Percentiles rank a stretch among this genome's conserved stretches.
These are phyloP conservation scores for Diarsia mendica DNA, from an alignment of 2,888 invertebrate species.

Conservation along the genomic window DNA sequence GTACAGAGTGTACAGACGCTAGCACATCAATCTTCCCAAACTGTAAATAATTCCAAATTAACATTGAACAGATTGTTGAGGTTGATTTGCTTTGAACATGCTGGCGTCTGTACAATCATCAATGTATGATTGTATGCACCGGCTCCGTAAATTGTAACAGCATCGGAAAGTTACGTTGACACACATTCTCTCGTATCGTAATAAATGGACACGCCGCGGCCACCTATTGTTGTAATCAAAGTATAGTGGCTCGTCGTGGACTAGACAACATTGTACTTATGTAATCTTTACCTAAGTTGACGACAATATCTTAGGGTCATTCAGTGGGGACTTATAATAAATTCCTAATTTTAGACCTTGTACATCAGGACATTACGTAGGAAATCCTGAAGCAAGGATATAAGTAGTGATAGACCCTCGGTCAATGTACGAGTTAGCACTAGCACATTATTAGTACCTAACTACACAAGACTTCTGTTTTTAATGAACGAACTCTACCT, in stretches of 20 bases:
- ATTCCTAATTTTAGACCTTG: slow-evolving; percentile 60
- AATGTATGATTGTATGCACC: not conserved
- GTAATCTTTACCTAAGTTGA: slow-evolving; percentile 13
- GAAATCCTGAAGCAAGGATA: slow-evolving; percentile 73
- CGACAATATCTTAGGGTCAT: slow-evolving; percentile 32
- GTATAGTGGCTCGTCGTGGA: slow-evolving; percentile 7
- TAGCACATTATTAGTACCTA: too few species aligned
- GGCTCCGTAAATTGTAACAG: slow-evolving; percentile 28
- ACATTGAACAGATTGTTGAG: too few species aligned
- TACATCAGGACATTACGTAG: slow-evolving; percentile 60
- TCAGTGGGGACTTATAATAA: slow-evolving; percentile 53
- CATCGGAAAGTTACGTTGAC: slow-evolving; percentile 53
- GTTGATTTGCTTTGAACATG: too few species aligned
- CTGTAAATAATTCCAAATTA: too few species aligned
- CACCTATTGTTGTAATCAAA: slow-evolving; percentile 45
- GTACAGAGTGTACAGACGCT: not conserved
- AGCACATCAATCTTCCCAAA: too few species aligned
- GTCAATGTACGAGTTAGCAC: slow-evolving; percentile 34
- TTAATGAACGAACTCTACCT: not conserved
- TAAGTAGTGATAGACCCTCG: slow-evolving; percentile 63
- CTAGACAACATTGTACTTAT: slow-evolving; percentile 9
- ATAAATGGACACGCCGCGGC: slow-evolving; percentile 32
- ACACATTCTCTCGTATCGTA: slow-evolving; percentile 47
- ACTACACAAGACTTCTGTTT: not conserved
- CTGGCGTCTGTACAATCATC: not conserved